Base-by-base conservation (phyloP, 2,888 invertebrate genomes). In the Aphrophora alni region DNA sequence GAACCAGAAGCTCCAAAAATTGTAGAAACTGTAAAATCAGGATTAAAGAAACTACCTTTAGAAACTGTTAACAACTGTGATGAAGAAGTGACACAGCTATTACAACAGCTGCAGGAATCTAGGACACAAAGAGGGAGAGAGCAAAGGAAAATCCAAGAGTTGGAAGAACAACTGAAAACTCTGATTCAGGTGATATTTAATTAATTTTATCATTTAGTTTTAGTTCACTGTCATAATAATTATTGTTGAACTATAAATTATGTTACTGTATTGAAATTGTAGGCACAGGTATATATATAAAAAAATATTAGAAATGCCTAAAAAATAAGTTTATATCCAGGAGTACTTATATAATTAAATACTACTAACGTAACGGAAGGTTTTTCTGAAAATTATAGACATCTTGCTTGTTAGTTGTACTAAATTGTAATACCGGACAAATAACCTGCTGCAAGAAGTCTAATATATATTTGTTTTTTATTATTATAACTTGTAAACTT, bases 101-200 rank as follows among this genome's bases (percentile, higher is more conserved):
- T 94, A 86, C 92, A 92, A 85, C 95, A 95, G 87, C 88, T 95
- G 84, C 91, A 94, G 85, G 93, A 94, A 84, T 91, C 91, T 75
- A 92, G 93, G 87, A 92, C 92, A 25, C 92, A 93, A 73, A 92
- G 92, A 83, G 89, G 92, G 69, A 91, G 93, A 84, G 95, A 95
- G 86, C 93, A 94, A 85, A 91, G 93, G 85, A 91, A 93, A 84
- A 92, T 93, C 27, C 90, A 91, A 0, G 95, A 96, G 87, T 89
- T 96, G 75, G 94, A 95, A 85, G 95, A 95, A 86, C 95, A 95
- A 87, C 87, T 96, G 81, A 91, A 93, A 33, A 91, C 92, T 7
- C 89, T 94, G 86, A 89, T 93, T 26, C 92, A 93, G 86, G 94
- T 94, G 86, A 93, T 78, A 72, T 38, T 68, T 59, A 33, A 38